phyloP scores from a whole-genome alignment of 2,797 vertebrate species.

The Poeciliopsis paucimaculata region DNA sequence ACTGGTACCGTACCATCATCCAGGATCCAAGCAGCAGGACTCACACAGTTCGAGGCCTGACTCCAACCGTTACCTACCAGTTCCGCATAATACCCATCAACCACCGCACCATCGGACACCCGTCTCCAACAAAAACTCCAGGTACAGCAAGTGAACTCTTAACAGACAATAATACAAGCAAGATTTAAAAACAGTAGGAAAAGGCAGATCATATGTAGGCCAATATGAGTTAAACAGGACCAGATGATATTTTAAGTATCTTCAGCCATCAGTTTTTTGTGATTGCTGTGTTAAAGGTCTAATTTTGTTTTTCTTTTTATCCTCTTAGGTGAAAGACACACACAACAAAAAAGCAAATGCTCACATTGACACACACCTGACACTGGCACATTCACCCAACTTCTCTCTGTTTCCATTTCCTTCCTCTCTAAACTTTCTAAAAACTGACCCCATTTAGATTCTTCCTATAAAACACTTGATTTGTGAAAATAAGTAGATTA shows the following conservation, averaged over 20 bases:
- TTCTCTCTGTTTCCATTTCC: constrained; percentile 38
- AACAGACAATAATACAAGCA: background rate
- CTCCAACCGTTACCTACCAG: constrained; percentile 82
- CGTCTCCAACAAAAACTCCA: constrained; percentile 89
- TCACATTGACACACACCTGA: constrained; percentile 53
- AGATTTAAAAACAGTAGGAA: background rate
- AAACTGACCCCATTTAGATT: constrained; percentile 49
- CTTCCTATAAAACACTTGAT: constrained; percentile 10
- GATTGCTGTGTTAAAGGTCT: constrained; percentile 30
- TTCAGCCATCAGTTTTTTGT: constrained; percentile 14
- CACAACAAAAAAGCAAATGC: constrained; percentile 42
- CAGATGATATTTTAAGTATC: background rate
- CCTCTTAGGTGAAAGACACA: constrained; percentile 80
- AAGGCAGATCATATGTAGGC: background rate
- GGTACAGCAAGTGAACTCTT: constrained; percentile 70
- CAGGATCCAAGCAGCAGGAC: constrained; percentile 80
- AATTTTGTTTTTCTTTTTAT: constrained; percentile 71
- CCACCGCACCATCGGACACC: constrained; percentile 86
- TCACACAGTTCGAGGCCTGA: constrained; percentile 80
- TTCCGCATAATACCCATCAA: constrained; percentile 89
- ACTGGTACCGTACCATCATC: constrained; percentile 82
- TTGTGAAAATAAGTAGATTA: background rate
- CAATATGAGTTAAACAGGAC: background rate
- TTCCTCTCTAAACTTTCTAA: constrained; percentile 36
- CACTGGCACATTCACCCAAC: constrained; percentile 10